phyloP scores from a whole-genome alignment of 2,888 invertebrate species.

The Ernsta delagoae region DNA sequence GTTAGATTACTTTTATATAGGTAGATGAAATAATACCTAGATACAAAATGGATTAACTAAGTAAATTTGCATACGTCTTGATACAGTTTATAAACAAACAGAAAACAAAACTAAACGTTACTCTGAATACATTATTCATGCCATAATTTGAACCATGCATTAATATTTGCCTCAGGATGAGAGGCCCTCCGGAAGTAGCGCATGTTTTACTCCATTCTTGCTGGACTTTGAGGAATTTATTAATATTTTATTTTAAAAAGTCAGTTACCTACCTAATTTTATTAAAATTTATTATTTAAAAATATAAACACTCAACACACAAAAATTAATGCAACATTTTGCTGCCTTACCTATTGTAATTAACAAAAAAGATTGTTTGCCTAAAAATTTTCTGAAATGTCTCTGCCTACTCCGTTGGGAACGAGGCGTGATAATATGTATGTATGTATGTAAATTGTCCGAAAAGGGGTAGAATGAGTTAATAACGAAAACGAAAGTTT shows the following conservation, averaged over 20 bases:
- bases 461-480: no score
- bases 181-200: constrained; percentile 73
- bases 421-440: no score
- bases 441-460: no score
- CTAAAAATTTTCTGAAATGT: no score
- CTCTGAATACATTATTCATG: constrained; percentile 42
- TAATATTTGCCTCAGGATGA: constrained; percentile 67
- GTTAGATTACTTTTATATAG: constrained; percentile 22
- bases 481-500: background rate
- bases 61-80: constrained; percentile 47
- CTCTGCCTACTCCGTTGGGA: no score
- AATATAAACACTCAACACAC: background rate
- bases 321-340: background rate
- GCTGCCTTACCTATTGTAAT: no score
- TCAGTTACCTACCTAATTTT: no score
- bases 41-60: background rate
- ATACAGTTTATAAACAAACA: constrained; percentile 39
- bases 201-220: constrained; percentile 39
- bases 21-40: background rate
- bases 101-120: constrained; percentile 27
- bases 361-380: no score
- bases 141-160: constrained; percentile 60
- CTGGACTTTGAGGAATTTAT: background rate
- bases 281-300: background rate
- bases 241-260: no score